Evolutionary conservation across 2,797 vertebrate genomes (phyloP).

Genomic region (Alfaro cultratus): DNA sequence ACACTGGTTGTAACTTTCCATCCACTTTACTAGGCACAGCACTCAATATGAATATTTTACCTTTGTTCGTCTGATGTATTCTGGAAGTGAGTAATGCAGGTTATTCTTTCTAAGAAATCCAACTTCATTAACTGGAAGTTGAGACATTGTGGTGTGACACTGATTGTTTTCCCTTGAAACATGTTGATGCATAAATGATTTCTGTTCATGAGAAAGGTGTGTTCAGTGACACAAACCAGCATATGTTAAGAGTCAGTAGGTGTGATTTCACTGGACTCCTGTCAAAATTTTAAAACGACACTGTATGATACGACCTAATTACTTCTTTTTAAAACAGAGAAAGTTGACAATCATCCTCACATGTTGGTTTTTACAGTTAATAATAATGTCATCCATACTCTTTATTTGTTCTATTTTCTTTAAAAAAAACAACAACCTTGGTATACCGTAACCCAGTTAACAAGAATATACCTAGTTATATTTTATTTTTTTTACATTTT

Average conservation of each 20-base stretch:
- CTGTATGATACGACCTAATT: neutral
- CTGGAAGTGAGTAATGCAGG: neutral
- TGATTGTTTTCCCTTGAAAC: constrained; percentile 16
- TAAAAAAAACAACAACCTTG: neutral
- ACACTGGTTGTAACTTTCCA: neutral
- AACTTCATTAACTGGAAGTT: constrained; percentile 2
- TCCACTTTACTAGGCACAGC: neutral
- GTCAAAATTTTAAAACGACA: neutral
- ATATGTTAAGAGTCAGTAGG: neutral
- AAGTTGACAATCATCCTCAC: neutral
- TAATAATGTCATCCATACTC: neutral
- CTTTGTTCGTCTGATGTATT: neutral
- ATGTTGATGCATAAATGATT: constrained; percentile 16
- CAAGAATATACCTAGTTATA: neutral
- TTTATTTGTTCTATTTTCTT: neutral
- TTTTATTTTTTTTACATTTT: neutral
- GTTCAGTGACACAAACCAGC: neutral
- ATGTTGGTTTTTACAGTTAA: neutral
- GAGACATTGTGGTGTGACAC: neutral
- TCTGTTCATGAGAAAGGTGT: neutral
- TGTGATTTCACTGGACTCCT: neutral
- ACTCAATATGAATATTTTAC: neutral
- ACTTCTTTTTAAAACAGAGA: neutral
- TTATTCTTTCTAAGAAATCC: neutral
- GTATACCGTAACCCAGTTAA: neutral